Evolutionary conservation across 2,888 invertebrate species (phyloP), one percentile per base, ranked within the genome.

Genomic region (Scaeva pyrastri): DNA sequence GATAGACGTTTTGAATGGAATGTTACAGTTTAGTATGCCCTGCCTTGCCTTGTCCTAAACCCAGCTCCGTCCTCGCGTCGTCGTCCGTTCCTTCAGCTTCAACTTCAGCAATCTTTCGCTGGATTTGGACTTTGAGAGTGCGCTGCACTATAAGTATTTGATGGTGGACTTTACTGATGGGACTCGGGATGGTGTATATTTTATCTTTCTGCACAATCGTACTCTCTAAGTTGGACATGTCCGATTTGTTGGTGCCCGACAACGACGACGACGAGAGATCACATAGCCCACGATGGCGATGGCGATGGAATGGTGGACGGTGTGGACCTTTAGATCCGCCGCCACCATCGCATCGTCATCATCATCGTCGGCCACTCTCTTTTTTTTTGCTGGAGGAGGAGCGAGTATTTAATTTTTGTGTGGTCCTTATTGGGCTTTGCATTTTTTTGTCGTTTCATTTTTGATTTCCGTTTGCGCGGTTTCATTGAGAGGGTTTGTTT

Each of bases 1-100:
- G 80, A 72, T 80, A 85, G 85, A 80, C 85, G 80, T 81, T 85
- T 80, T 80, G 72, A 85, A 80, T 85, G 85, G 85, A 85, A 85
- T 85, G 85, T 70, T 73, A 76, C 83, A 77, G 45, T 83, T 78
- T 55, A 23, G 60, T 72, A 60, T 72, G 76, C 43, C 50, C 60
- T 41, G 62, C 23, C 62, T 23, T 56, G 56, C 56, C 56, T 31
- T 55, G n/a, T 16, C 31, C 16, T 7, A 31, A 6, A 4, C 12
- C 52, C 52, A 8, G 52, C 26, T 6, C 0, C 12, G 3, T 8
- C 55, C n/a, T 14, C 10, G 10, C 39, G 39, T 39, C 39, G 4
- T 4, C 7, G 31, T 2, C 64, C 64, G 14, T 41, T 43, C 43
- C 41, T 43, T 7, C 6, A 11, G 41, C 50, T n/a, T n/a, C n/a